Evolutionary conservation across 1,140 invertebrate genomes (phyloP).

Genomic region (Neodiprion virginianus): DNA sequence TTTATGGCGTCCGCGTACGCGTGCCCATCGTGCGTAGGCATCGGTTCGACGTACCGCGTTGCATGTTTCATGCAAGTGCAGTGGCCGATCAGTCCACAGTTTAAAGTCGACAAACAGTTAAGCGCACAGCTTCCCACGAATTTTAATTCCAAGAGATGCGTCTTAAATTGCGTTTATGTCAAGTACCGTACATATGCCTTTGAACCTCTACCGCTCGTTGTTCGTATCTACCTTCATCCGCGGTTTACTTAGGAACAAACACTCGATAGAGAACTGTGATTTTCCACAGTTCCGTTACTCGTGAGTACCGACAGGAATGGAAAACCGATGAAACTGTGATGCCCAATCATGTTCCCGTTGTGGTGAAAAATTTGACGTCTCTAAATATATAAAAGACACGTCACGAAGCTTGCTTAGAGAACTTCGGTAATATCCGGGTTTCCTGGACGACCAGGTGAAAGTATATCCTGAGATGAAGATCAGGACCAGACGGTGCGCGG

Average conservation of each 20-base stretch:
- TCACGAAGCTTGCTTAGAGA: too few species aligned
- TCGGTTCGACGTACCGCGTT: neutral
- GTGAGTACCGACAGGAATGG: too few species aligned
- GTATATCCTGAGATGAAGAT: neutral
- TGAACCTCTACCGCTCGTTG: neutral
- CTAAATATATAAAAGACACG: too few species aligned
- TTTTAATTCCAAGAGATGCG: neutral
- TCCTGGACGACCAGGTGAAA: neutral
- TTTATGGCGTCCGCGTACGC: conserved; percentile 4
- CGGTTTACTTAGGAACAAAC: too few species aligned
- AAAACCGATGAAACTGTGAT: too few species aligned
- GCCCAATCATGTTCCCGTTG: too few species aligned
- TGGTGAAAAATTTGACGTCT: too few species aligned
- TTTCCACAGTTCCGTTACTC: too few species aligned
- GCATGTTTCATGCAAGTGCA: conserved; percentile 4
- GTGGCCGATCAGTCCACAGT: neutral
- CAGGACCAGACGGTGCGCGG: neutral
- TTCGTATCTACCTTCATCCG: neutral
- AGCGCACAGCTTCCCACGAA: neutral
- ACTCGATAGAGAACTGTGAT: too few species aligned
- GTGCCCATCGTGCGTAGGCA: neutral
- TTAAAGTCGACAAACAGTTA: neutral
- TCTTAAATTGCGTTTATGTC: conserved; percentile 3
- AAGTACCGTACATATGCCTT: neutral
- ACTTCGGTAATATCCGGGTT: neutral